phyloP scores from a whole-genome alignment of 2,888 invertebrate genomes.

The Sipha maydis region DNA sequence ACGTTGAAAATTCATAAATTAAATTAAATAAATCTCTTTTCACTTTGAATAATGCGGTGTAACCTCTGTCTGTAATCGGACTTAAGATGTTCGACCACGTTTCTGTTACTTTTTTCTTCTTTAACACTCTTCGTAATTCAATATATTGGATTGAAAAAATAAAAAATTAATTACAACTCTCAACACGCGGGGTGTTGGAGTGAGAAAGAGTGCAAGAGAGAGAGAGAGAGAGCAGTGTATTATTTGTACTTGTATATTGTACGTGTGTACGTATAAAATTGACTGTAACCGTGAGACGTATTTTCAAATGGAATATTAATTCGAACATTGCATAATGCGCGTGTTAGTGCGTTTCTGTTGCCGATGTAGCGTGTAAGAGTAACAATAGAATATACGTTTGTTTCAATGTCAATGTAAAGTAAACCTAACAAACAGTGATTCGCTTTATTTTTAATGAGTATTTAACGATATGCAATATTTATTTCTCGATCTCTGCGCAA shows the following conservation, averaged over 20 bases:
- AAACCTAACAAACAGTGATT: constrained; percentile 14
- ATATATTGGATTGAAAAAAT: too few relatives aligned
- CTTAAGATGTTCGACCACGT: too few relatives aligned
- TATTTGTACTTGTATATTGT: neutral
- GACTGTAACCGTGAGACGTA: constrained; percentile 3
- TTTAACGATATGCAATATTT: constrained; percentile 36
- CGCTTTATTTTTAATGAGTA: constrained; percentile 30
- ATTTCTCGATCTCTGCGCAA: constrained; percentile 6
- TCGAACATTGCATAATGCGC: neutral
- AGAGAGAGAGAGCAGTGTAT: neutral
- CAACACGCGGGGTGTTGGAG: neutral
- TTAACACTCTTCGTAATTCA: too few relatives aligned
- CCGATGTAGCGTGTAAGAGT: neutral
- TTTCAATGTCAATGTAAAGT: constrained; percentile 26
- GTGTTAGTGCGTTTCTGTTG: neutral
- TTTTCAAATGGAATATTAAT: constrained; percentile 34
- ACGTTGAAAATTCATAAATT: too few relatives aligned
- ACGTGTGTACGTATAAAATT: neutral
- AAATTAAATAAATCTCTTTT: too few relatives aligned
- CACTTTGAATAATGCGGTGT: too few relatives aligned
- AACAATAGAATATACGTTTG: constrained; percentile 42
- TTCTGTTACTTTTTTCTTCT: too few relatives aligned
- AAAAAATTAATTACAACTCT: neutral
- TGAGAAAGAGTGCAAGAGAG: too few relatives aligned
- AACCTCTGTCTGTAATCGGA: too few relatives aligned